phyloP scores from a whole-genome alignment of 2,888 invertebrate species.

The Hemistola chrysoprasaria region DNA sequence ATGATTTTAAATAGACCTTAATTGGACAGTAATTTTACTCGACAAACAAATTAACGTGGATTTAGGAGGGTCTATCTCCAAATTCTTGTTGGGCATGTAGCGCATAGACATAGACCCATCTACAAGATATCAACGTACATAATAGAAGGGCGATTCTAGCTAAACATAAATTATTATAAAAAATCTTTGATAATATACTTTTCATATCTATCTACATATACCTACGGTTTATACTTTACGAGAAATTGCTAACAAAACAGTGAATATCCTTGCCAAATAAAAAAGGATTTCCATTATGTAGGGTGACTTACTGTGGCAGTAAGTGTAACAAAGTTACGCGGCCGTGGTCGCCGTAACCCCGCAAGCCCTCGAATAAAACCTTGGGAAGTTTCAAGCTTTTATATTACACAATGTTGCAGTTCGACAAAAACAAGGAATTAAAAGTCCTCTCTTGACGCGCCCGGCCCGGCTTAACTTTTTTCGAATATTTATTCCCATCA shows the following conservation, averaged over 20 bases:
- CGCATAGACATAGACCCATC: no score
- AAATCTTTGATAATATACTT: no score
- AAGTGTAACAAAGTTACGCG: constrained; percentile 59
- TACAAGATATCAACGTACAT: no score
- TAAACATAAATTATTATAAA: no score
- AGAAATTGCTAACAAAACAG: constrained; percentile 35
- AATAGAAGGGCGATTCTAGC: no score
- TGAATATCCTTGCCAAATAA: constrained; percentile 49
- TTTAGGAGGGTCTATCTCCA: constrained; percentile 22
- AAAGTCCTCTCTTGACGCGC: constrained; percentile 35
- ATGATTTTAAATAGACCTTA: constrained; percentile 58
- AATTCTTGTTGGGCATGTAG: constrained; percentile 3
- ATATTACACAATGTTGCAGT: constrained; percentile 47
- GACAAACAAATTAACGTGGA: constrained; percentile 46
- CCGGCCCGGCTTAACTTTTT: constrained; percentile 36
- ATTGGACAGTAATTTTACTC: constrained; percentile 57
- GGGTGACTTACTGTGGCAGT: constrained; percentile 56
- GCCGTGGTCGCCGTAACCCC: constrained; percentile 48
- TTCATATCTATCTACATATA: neutral
- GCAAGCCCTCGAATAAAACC: constrained; percentile 53
- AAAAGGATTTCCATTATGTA: constrained; percentile 60
- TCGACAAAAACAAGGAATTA: constrained; percentile 51
- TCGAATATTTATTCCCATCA: constrained; percentile 31
- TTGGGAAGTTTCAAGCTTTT: constrained; percentile 54
- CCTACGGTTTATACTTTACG: constrained; percentile 2